phyloP scores from a whole-genome alignment of 1,140 invertebrate species.

The Octopus bimaculoides region DNA sequence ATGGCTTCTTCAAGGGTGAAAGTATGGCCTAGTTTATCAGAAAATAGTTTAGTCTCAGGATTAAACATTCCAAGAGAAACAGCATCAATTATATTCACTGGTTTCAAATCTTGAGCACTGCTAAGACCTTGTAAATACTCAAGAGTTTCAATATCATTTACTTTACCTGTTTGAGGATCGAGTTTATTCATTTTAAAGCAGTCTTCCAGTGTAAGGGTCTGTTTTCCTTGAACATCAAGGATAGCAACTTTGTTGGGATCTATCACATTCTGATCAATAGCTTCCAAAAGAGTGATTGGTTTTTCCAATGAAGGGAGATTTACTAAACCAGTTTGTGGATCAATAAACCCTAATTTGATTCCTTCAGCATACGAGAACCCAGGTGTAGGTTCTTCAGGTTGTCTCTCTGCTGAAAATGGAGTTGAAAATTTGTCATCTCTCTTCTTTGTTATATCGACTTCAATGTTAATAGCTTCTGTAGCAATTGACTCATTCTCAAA shows the following conservation, averaged over 20 bases:
- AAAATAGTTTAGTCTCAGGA: constrained; percentile 72
- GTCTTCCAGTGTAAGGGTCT: constrained; percentile 45
- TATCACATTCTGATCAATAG: constrained; percentile 71
- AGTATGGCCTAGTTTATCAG: constrained; percentile 71
- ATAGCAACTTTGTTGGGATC: constrained; percentile 65
- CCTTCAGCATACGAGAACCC: constrained; percentile 48
- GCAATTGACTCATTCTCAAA: constrained; percentile 26
- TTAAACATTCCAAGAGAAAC: constrained; percentile 80
- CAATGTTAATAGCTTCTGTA: constrained; percentile 46
- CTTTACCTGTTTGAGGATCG: constrained; percentile 50
- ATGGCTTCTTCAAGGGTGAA: constrained; percentile 80
- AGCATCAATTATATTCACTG: constrained; percentile 72
- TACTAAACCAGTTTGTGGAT: constrained; percentile 71
- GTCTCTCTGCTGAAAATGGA: neutral
- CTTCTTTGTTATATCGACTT: constrained; percentile 37
- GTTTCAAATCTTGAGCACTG: constrained; percentile 23
- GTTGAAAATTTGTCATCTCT: neutral
- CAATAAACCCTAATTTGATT: constrained; percentile 71
- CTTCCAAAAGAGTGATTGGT: constrained; percentile 77
- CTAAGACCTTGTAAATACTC: constrained; percentile 18
- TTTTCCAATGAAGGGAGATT: constrained; percentile 75
- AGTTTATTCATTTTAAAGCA: constrained; percentile 55
- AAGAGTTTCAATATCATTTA: constrained; percentile 32
- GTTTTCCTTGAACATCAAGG: constrained; percentile 36
- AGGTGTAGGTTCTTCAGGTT: neutral